Percentiles rank a stretch among this genome's conserved stretches.
Conservation (phyloP, 2,888 invertebrate genomes). For the Drosophila histrio region DNA sequence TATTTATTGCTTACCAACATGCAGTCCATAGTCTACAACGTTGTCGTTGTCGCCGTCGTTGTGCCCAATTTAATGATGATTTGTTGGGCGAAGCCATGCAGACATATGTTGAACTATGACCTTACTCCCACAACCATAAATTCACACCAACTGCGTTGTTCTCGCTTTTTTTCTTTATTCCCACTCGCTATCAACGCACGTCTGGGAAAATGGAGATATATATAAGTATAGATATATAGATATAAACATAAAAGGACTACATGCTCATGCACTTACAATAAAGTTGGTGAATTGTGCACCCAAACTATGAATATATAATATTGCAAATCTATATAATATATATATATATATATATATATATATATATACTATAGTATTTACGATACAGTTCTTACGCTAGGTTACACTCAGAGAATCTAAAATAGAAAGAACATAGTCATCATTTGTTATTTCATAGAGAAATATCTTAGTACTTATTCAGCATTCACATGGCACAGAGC, state of each 20-base stretch:
- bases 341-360: background rate
- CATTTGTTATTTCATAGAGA: background rate
- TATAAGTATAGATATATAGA: background rate
- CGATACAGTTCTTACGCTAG: background rate
- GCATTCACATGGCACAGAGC: conserved; percentile 12
- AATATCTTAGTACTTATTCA: background rate
- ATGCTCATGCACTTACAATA: background rate
- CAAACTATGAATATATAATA: conserved; percentile 1
- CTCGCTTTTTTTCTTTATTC: background rate
- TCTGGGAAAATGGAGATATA: conserved; percentile 1
- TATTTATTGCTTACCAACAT: conserved; percentile 65
- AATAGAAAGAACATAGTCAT: background rate
- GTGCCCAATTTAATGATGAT: conserved; percentile 58
- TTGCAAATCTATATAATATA: conserved; percentile 1
- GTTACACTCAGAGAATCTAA: background rate
- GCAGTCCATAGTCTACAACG: conserved; percentile 20
- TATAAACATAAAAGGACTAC: background rate
- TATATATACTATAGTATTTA: background rate
- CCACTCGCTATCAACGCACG: conserved; percentile 19
- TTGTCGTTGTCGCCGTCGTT: conserved; percentile 11
- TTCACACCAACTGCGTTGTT: conserved; percentile 33
- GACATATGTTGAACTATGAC: conserved; percentile 65
- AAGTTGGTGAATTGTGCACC: background rate
- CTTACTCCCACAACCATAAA: conserved; percentile 46
- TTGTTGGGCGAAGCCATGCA: conserved; percentile 49